phyloP scores from a whole-genome alignment of 2,888 invertebrate species.

The Scrobipalpa costella region DNA sequence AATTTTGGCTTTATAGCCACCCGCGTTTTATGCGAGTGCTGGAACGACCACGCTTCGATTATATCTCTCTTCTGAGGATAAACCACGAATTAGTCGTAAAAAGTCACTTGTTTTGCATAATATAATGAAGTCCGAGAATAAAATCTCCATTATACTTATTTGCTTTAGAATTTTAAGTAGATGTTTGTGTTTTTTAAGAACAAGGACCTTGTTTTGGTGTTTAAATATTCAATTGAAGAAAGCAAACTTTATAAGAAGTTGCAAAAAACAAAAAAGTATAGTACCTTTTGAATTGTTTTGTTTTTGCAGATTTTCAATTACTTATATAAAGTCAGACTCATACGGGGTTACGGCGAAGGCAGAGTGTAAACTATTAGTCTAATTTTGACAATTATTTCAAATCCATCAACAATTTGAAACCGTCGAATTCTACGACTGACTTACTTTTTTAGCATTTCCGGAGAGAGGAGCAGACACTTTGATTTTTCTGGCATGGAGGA shows the following conservation, averaged over 20 bases:
- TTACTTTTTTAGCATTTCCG: no score
- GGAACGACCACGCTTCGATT: constrained; percentile 24
- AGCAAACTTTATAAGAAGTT: neutral
- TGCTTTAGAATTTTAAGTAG: neutral
- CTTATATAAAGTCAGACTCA: no score
- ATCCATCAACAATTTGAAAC: no score
- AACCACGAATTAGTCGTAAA: constrained; percentile 13
- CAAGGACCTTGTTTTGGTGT: neutral
- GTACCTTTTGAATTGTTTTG: no score
- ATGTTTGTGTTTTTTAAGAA: constrained; percentile 1
- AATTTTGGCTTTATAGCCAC: constrained; percentile 27
- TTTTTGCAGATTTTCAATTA: no score
- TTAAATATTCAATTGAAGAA: neutral
- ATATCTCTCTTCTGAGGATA: constrained; percentile 26
- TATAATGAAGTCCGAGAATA: constrained; percentile 3
- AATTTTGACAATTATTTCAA: no score
- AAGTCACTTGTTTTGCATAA: constrained; percentile 8
- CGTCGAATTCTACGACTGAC: no score
- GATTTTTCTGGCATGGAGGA: no score
- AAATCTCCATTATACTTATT: neutral
- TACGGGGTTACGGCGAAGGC: no score
- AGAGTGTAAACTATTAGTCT: no score
- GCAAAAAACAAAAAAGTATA: no score
- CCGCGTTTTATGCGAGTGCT: constrained; percentile 22
- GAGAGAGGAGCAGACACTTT: no score